Evolutionary conservation across 2,797 vertebrate species (phyloP).

Genomic region (Odontamblyopus rebecca): DNA sequence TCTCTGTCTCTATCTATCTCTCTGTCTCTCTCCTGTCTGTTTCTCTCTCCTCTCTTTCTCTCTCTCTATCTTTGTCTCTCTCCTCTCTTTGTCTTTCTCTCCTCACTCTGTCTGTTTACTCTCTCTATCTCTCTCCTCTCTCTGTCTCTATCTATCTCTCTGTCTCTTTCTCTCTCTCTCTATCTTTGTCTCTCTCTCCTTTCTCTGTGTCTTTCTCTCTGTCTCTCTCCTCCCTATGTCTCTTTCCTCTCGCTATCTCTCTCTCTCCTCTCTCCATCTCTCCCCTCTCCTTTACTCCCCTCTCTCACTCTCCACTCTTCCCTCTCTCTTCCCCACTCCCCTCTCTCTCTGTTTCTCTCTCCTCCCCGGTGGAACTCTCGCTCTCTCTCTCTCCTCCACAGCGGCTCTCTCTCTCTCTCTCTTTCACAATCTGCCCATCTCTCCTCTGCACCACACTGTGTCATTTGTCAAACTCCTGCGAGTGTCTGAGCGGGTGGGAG

Average conservation of each 20-base stretch:
- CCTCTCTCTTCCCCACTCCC: background rate
- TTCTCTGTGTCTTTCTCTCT: conserved; percentile 52
- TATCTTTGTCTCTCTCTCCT: background rate
- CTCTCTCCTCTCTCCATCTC: background rate
- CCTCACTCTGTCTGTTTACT: conserved; percentile 57
- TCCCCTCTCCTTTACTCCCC: conserved; percentile 41
- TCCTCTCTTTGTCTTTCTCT: conserved; percentile 49
- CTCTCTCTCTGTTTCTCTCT: background rate
- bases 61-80: background rate
- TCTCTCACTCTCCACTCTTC: conserved; percentile 50
- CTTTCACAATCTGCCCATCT: conserved; percentile 65
- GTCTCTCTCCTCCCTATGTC: background rate
- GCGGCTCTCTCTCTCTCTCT: conserved; percentile 58
- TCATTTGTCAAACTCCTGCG: conserved; percentile 66
- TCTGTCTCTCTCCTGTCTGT: too few relatives aligned
- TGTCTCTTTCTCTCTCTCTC: conserved; percentile 1
- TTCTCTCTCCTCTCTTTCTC: background rate
- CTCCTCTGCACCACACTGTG: conserved; percentile 53
- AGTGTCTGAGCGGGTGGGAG: conserved; percentile 16
- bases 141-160: background rate
- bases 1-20: too few relatives aligned
- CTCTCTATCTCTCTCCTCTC: conserved; percentile 5
- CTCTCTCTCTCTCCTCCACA: conserved; percentile 23
- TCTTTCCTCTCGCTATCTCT: background rate
- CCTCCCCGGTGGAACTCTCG: background rate